Percentiles rank a stretch among this genome's conserved stretches.
Conservation (phyloP, 1,140 invertebrate species). For the Charaxes varanes region DNA sequence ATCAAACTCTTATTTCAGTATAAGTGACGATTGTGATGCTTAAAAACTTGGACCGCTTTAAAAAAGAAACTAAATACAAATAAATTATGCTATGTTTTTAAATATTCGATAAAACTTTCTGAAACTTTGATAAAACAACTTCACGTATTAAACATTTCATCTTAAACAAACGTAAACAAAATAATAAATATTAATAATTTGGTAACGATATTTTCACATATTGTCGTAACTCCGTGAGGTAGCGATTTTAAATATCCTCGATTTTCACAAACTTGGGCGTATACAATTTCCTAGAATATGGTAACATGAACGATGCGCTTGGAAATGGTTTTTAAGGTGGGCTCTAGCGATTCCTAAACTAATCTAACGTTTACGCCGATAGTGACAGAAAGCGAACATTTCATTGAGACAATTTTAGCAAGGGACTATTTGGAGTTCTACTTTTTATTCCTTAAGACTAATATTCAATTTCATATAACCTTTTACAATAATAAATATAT, state of each 20-base stretch:
- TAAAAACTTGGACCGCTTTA: constrained; percentile 3
- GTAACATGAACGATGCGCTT: constrained; percentile 15
- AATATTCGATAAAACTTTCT: constrained; percentile 2
- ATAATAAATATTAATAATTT: constrained; percentile 18
- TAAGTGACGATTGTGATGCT: constrained; percentile 1
- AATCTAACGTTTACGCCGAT: constrained; percentile 43
- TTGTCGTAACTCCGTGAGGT: constrained; percentile 26
- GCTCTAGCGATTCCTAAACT: constrained; percentile 63
- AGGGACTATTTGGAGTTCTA: constrained; percentile 27
- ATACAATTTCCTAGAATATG: constrained; percentile 15
- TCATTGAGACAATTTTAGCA: too few species aligned
- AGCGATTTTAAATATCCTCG: constrained; percentile 29
- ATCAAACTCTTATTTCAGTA: too few species aligned
- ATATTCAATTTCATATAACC: constrained; percentile 31
- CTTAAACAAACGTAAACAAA: constrained; percentile 25
- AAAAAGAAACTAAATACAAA: constrained; percentile 4
- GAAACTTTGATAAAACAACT: constrained; percentile 4
- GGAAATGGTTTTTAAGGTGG: constrained; percentile 29
- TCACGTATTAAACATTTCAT: constrained; percentile 17
- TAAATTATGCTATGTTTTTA: constrained; percentile 4
- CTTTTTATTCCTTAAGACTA: constrained; percentile 27
- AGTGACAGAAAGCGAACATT: constrained; percentile 28
- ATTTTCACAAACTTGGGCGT: constrained; percentile 23
- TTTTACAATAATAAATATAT: constrained; percentile 49
- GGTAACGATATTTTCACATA: constrained; percentile 32